phyloP scores from a whole-genome alignment of 2,888 invertebrate species.

The Polylopha cassiicola region DNA sequence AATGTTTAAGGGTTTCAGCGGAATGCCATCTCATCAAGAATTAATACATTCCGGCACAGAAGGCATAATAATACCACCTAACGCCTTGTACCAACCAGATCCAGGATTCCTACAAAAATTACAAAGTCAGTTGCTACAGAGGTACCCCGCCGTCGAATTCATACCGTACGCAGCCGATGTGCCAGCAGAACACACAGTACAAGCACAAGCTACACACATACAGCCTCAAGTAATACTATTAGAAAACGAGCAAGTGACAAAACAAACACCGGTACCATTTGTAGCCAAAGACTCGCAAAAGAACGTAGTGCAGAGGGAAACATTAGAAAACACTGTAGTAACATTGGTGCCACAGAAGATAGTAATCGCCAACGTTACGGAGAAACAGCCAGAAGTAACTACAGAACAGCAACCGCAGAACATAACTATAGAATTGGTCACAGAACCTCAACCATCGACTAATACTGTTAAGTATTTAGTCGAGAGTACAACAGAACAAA shows the following conservation, averaged over 20 bases:
- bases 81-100: slow-evolving; percentile 72
- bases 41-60: slow-evolving; percentile 52
- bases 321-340: slow-evolving; percentile 51
- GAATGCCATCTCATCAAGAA: slow-evolving; percentile 53
- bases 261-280: slow-evolving; percentile 43
- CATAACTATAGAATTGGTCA: slow-evolving; percentile 42
- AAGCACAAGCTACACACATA: slow-evolving; percentile 13
- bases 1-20: slow-evolving; percentile 43
- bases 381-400: slow-evolving; percentile 41
- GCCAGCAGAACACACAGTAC: slow-evolving; percentile 28
- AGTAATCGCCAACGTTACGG: slow-evolving; percentile 42
- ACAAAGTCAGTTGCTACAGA: slow-evolving; percentile 57
- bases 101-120: slow-evolving; percentile 66
- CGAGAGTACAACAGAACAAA: slow-evolving; percentile 46
- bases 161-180: slow-evolving; percentile 59
- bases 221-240: slow-evolving; percentile 42
- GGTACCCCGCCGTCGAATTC: slow-evolving; percentile 61
- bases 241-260: slow-evolving; percentile 50
- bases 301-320: slow-evolving; percentile 61
- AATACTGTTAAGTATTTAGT: slow-evolving; percentile 52
- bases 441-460: slow-evolving; percentile 47
- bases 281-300: slow-evolving; percentile 43
- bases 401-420: slow-evolving; percentile 41
- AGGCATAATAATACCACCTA: slow-evolving; percentile 57
- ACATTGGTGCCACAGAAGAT: slow-evolving; percentile 51